A percentile compares a stretch with the other conserved stretches of the same genome.
Conservation (phyloP, 2,888 invertebrate species). For the Arge pagana region DNA sequence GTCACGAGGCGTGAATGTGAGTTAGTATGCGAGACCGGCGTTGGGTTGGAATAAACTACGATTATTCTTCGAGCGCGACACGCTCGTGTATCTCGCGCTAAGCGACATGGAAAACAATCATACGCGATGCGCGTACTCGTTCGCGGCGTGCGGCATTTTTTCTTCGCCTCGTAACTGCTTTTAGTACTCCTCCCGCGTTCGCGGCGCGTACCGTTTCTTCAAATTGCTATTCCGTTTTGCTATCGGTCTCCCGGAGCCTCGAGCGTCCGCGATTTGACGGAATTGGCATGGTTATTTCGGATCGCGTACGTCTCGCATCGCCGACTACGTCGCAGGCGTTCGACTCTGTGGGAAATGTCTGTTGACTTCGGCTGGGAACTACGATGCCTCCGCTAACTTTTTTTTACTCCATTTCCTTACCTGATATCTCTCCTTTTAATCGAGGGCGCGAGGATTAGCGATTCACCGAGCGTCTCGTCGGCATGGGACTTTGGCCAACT, state of each 20-base stretch:
- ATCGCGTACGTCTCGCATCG: too few species aligned
- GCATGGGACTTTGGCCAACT: constrained; percentile 10
- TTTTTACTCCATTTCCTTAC: constrained; percentile 46
- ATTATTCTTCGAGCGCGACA: constrained; percentile 12
- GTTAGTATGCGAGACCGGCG: constrained; percentile 9
- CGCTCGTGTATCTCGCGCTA: constrained; percentile 13
- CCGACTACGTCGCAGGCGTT: too few species aligned
- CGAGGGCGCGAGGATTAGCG: constrained; percentile 20
- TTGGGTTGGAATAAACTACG: constrained; percentile 7
- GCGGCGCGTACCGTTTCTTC: too few species aligned
- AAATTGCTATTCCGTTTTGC: too few species aligned
- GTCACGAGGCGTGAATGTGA: constrained; percentile 16
- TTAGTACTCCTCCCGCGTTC: too few species aligned
- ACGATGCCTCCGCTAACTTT: constrained; percentile 38
- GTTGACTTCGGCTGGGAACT: constrained; percentile 44
- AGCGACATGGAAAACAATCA: constrained; percentile 21
- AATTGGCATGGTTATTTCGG: too few species aligned
- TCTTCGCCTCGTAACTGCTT: too few species aligned
- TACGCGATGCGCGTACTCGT: constrained; percentile 10
- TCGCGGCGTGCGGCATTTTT: constrained; percentile 11
- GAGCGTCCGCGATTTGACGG: too few species aligned
- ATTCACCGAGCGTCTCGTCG: constrained; percentile 16
- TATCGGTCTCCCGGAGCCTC: too few species aligned
- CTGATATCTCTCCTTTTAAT: constrained; percentile 40
- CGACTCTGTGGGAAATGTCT: constrained; percentile 20